Evolutionary conservation across 2,888 invertebrate genomes (phyloP), one percentile per base, ranked within the genome.

Genomic region (Flabesymbios commensalis): DNA sequence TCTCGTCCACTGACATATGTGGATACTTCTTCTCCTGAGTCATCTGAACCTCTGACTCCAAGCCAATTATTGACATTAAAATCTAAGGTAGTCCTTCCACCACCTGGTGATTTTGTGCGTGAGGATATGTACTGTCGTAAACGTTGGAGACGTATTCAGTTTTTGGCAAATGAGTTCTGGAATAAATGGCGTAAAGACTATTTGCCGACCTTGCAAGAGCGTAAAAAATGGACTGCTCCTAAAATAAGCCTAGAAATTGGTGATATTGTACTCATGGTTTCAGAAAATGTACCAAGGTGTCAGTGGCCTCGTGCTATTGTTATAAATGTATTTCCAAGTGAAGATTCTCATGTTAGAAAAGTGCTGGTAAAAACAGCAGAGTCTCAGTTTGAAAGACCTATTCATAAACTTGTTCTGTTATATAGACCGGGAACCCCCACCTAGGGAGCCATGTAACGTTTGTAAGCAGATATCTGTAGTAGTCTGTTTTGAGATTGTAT

Each of bases 81-180:
- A 29, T 28, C 67, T 1, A 54, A 43, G 17, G 28, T 61, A 7
- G 36, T 56, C 17, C 10, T 66, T 1, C 64, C 69, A n/a, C 68
- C 68, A 7, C 68, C 64, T 26, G 69, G 70, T 19, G 36, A 64
- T 17, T 72, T 72, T 43, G 47, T 33, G 19, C 48, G 29, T 52
- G 41, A 31, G 1, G 70, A 68, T 41, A 2, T 70, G 7, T 71
- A 65, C 36, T 49, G 36, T 14, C 10, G 69, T 22, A 67, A 63
- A 28, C 60, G 64, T 0, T 72, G 70, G 71, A 5, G 65, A n/a
- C 57, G 68, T 3, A 57, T 61, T 1, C 69, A 72, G 29, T 59
- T 64, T 56, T 22, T 71, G 2, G 60, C 59, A 22, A 63, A 72
- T 32, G 58, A 63, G 31, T 71, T 73, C 54, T 73, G 69, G 71